phyloP scores from a whole-genome alignment of 2,797 vertebrate species.

The Sebastolobus altivelis region DNA sequence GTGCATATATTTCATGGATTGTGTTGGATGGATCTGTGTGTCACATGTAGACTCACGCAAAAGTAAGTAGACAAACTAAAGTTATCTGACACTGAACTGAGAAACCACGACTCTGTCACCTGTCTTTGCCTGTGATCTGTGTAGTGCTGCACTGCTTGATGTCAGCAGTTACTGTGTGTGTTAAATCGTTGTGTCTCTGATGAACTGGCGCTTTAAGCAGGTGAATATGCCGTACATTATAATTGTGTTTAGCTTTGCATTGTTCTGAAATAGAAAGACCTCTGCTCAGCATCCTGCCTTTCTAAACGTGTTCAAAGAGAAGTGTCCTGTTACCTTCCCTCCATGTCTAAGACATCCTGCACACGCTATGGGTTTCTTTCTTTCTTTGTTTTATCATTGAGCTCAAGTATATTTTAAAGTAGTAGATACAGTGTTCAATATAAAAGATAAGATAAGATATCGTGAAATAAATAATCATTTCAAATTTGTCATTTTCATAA shows the following conservation, averaged over 20 bases:
- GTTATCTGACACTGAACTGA: constrained; percentile 19
- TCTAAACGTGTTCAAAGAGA: constrained; percentile 33
- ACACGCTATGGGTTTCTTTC: background rate
- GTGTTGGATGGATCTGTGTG: background rate
- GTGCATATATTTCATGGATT: background rate
- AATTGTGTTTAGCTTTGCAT: constrained; percentile 46
- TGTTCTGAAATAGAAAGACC: constrained; percentile 58
- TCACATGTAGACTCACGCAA: background rate
- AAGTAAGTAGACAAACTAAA: background rate
- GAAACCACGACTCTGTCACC: constrained; percentile 6
- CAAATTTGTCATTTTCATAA: background rate
- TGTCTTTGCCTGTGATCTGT: background rate
- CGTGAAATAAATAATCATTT: background rate
- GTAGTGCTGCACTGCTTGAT: constrained; percentile 5
- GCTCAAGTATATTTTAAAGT: background rate
- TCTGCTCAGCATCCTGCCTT: constrained; percentile 51
- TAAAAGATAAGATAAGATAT: background rate
- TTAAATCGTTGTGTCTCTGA: background rate
- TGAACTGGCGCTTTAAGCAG: constrained; percentile 26
- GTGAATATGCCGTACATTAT: constrained; percentile 6
- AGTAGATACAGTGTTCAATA: background rate
- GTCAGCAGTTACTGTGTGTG: background rate
- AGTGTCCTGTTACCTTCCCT: constrained; percentile 60
- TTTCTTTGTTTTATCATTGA: background rate
- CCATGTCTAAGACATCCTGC: constrained; percentile 24